Evolutionary conservation across 2,888 invertebrate species (phyloP).

Genomic region (Nebria salina): DNA sequence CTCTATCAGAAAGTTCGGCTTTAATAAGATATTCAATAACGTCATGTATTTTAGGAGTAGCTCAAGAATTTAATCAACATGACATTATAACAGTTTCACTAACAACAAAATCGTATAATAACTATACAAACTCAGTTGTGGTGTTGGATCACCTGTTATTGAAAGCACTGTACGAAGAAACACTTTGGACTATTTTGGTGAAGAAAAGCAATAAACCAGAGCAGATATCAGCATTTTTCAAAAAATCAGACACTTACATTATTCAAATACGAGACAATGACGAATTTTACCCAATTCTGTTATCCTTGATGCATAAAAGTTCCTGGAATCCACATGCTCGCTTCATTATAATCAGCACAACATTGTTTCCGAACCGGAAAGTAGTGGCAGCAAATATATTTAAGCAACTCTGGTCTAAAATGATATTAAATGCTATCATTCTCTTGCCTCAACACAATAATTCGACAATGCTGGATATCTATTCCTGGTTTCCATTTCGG

Average conservation of each 20-base stretch:
- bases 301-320: slow-evolving; percentile 2
- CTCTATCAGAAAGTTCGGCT: slow-evolving; percentile 20
- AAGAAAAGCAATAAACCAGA: slow-evolving; percentile 29
- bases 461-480: slow-evolving; percentile 24
- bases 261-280: slow-evolving; percentile 36
- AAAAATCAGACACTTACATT: slow-evolving; percentile 41
- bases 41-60: slow-evolving; percentile 28
- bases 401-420: slow-evolving; percentile 28
- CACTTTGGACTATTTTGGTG: slow-evolving; percentile 27
- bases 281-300: slow-evolving; percentile 26
- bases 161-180: slow-evolving; percentile 19
- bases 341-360: slow-evolving; percentile 35
- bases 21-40: slow-evolving; percentile 36
- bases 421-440: slow-evolving; percentile 35
- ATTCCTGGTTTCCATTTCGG: slow-evolving; percentile 38
- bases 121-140: slow-evolving; percentile 30
- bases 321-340: slow-evolving; percentile 42
- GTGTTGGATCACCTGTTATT: slow-evolving; percentile 38
- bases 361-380: slow-evolving; percentile 16
- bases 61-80: slow-evolving; percentile 22
- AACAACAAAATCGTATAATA: slow-evolving; percentile 23
- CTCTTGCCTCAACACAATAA: slow-evolving; percentile 14
- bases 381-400: slow-evolving; percentile 9
- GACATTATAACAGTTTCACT: slow-evolving; percentile 30
- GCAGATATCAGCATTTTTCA: slow-evolving; percentile 26